These are phyloP conservation scores for Elysia crispata DNA, from an alignment of 2,888 invertebrate species.

Conservation along the genomic window DNA sequence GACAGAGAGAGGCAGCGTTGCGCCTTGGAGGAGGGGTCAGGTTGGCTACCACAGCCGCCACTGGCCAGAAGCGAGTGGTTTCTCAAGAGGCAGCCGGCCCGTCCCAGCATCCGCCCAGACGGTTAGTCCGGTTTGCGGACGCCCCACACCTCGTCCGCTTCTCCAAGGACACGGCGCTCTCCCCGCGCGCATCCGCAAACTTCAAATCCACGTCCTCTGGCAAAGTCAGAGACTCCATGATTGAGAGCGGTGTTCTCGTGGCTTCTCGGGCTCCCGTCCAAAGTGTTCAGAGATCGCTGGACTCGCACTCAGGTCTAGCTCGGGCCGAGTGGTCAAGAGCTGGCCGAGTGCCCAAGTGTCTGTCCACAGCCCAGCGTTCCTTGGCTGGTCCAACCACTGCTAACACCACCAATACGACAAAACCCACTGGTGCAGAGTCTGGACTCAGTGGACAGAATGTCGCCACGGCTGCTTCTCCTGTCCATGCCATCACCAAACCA, in stretches of 20 bases:
- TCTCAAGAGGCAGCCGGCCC: background rate
- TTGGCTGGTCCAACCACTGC: too few species aligned
- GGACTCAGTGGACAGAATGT: too few species aligned
- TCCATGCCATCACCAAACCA: too few species aligned
- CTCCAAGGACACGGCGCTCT: background rate
- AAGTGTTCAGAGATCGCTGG: slow-evolving; percentile 27
- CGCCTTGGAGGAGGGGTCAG: too few species aligned
- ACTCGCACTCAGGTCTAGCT: slow-evolving; percentile 19
- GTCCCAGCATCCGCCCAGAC: background rate
- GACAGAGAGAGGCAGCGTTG: slow-evolving; percentile 11
- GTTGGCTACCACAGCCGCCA: background rate
- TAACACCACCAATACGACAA: too few species aligned
- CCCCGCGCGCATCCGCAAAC: too few species aligned
- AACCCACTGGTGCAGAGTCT: too few species aligned
- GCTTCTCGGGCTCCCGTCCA: slow-evolving; percentile 32
- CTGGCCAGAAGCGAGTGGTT: background rate
- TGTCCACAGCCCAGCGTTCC: too few species aligned
- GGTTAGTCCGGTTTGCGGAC: slow-evolving; percentile 31
- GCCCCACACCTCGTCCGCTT: slow-evolving; percentile 22
- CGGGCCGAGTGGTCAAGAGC: background rate
- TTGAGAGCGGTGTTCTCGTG: background rate
- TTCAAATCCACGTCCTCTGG: background rate
- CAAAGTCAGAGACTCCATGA: background rate
- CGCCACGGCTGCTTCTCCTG: too few species aligned
- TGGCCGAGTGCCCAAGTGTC: too few species aligned